A percentile compares a stretch with the other conserved stretches of the same genome.
phyloP scores from a whole-genome alignment of 2,113 vertebrate species.

The chimpanzee (Pan troglodytes) region DNA sequence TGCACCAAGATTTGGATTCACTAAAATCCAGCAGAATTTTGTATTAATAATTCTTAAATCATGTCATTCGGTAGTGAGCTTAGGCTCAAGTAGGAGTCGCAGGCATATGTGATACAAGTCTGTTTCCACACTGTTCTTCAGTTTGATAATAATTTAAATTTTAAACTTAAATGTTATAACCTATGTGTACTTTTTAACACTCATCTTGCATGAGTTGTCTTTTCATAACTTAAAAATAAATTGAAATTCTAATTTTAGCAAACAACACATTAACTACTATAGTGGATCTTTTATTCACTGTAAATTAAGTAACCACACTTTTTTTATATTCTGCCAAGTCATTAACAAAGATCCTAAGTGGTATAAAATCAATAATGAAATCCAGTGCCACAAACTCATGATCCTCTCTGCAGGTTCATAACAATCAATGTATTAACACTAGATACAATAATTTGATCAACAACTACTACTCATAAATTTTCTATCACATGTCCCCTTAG shows the following conservation, averaged over 20 bases:
- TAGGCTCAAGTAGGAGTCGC: not conserved
- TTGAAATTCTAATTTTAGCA: not conserved
- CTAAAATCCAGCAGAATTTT: not conserved
- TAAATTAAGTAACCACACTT: not conserved
- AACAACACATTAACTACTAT: not conserved
- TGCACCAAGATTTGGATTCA: not conserved
- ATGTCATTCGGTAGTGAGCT: not conserved
- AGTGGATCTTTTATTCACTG: not conserved
- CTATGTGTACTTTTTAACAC: not conserved
- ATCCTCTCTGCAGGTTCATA: not conserved
- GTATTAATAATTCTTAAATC: not conserved
- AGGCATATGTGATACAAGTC: not conserved
- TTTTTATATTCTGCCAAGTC: not conserved
- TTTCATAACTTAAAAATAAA: not conserved
- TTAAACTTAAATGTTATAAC: not conserved
- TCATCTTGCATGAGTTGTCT: not conserved
- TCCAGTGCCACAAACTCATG: not conserved
- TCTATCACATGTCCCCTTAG: not conserved
- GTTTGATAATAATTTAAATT: not conserved
- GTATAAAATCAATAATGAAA: not conserved
- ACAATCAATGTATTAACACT: not conserved
- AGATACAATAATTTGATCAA: not conserved
- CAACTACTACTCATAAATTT: not conserved
- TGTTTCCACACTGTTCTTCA: not conserved
- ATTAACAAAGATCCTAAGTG: not conserved